Conservation (phyloP, 2,888 invertebrate genomes). For the Tenthredo distinguenda region DNA sequence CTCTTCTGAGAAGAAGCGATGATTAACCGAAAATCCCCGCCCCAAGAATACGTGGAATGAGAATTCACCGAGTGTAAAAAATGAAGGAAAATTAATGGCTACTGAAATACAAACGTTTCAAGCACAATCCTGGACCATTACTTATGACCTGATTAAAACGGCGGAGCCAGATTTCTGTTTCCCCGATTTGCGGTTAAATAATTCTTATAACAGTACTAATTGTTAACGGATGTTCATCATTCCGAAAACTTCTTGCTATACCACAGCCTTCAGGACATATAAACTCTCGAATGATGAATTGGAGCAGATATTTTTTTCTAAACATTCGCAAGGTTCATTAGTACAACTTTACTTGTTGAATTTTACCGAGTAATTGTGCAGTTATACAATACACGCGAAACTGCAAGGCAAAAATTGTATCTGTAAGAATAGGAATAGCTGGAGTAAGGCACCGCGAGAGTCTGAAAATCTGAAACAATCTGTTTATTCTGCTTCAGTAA, state of each 20-base stretch:
- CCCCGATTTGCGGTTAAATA: not conserved
- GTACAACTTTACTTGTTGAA: conserved; percentile 1
- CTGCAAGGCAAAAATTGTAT: not conserved
- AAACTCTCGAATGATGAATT: not conserved
- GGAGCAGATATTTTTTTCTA: not conserved
- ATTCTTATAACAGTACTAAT: not conserved
- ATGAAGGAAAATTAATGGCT: not conserved
- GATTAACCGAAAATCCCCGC: not conserved
- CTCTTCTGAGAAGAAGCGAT: not conserved
- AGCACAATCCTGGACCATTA: not conserved
- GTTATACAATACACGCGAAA: not conserved
- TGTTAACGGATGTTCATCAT: not conserved
- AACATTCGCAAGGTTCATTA: not conserved
- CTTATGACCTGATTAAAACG: not conserved
- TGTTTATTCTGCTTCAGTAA: not conserved
- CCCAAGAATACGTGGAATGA: not conserved
- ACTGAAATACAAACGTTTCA: not conserved
- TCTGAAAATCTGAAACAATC: not conserved
- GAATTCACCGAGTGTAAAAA: not conserved
- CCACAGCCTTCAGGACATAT: not conserved
- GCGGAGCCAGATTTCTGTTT: not conserved
- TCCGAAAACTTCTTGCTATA: not conserved
- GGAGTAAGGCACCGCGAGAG: not conserved
- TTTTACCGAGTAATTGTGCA: not conserved
- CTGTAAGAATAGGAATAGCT: not conserved